Conservation (phyloP, 2,888 invertebrate species). For the Fabriciana adippe region DNA sequence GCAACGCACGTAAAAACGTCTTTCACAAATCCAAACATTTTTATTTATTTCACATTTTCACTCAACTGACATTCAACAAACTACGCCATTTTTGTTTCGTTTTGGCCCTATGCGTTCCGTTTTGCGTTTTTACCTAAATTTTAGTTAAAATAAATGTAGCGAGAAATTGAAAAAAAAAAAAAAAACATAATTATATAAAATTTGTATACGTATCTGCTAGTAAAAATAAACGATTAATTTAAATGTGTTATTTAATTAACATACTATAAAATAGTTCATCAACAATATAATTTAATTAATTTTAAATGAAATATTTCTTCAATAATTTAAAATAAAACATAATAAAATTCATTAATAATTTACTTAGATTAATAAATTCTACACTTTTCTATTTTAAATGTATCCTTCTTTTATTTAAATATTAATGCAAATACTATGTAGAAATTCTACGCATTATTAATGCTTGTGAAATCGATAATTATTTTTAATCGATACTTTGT, state of each 20-base stretch:
- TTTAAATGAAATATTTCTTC: background rate
- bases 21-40: conserved; percentile 64
- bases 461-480: too few relatives aligned
- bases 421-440: too few relatives aligned
- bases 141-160: background rate
- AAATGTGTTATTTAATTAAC: background rate
- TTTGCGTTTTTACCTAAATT: background rate
- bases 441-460: too few relatives aligned
- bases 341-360: background rate
- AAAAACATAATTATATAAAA: too few relatives aligned
- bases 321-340: too few relatives aligned
- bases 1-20: conserved; percentile 59
- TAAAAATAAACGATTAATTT: too few relatives aligned
- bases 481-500: too few relatives aligned
- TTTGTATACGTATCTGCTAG: too few relatives aligned
- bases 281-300: too few relatives aligned
- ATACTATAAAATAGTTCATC: background rate
- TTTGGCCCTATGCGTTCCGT: conserved; percentile 42
- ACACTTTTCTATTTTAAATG: too few relatives aligned
- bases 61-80: conserved; percentile 62
- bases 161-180: background rate
- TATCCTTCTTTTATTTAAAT: too few relatives aligned
- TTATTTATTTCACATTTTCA: conserved; percentile 74
- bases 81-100: conserved; percentile 73
- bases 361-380: too few relatives aligned